Base-by-base conservation (phyloP, 2,797 vertebrate genomes). In the Salarias fasciatus region DNA sequence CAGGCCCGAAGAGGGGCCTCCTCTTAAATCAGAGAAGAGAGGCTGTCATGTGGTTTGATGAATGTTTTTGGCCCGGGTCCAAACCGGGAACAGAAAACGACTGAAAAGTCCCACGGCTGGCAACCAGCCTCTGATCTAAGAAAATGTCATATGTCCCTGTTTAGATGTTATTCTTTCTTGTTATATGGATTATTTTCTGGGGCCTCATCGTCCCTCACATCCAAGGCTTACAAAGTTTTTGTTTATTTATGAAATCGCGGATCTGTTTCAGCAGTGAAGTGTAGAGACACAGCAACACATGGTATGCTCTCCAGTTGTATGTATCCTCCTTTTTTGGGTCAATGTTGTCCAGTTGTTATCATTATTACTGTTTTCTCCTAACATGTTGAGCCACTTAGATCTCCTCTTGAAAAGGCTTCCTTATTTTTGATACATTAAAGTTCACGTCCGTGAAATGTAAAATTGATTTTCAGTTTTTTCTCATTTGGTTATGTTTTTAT, bases 41-140 rank as follows among this genome's bases (percentile, higher is more conserved):
- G 63, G 54, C 44, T 79, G 76, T 79, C 62, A 71, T 74, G 54
- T 67, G 68, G 69, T 75, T 80, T 81, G 64, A 80, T 74, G 53
- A 79, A 77, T 74, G 67, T 71, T 48, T 75, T 55, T 79, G 79
- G 64, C 53, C 13, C 3, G 15, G 38, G 40, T 80, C 65, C 74
- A 75, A 41, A 64, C 30, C 58, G 69, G 42, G 55, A 63, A 49
- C 53, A 64, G 57, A 76, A 73, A 73, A 75, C 13, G 7, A 66
- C 41, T 38, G 50, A 45, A 75, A 69, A 38, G 60, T 73, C 54
- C 15, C 49, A 60, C 18, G 65, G 53, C 72, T 75, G 72, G 41
- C 53, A 61, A 71, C 47, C 47, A 65, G 55, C 50, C 56, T 69
- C 35, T 71, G 72, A 79, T 85, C 72, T 83, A 30, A 69, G 64